Evolutionary conservation across 2,113 vertebrate species (phyloP).

Genomic region (Gambusia affinis): DNA sequence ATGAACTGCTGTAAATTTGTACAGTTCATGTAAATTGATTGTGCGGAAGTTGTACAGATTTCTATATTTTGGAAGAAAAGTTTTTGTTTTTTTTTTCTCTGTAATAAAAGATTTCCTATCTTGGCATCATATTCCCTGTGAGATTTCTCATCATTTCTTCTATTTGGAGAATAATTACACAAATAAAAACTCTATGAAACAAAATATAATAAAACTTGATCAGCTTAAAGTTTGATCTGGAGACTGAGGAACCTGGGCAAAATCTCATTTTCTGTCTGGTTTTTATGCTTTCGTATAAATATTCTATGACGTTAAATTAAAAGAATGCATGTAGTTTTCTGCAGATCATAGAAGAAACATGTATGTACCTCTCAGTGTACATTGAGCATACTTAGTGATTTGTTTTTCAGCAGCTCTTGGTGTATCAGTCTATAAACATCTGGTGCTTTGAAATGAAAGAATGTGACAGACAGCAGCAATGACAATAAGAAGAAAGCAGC

Average conservation of each 20-base stretch:
- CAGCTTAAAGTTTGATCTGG: background rate
- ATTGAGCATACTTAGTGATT: background rate
- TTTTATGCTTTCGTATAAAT: background rate
- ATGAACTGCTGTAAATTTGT: slow-evolving; percentile 99
- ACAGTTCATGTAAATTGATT: slow-evolving; percentile 99
- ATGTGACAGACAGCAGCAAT: slow-evolving; percentile 58
- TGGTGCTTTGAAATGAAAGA: slow-evolving; percentile 10
- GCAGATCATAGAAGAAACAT: too few species aligned
- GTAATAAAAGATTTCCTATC: slow-evolving; percentile 98
- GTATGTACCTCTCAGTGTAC: background rate
- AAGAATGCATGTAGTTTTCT: background rate
- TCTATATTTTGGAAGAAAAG: slow-evolving; percentile 99
- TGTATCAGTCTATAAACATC: background rate
- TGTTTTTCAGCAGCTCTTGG: background rate
- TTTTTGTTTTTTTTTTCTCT: slow-evolving; percentile 89
- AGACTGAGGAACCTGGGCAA: background rate
- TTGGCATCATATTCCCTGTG: slow-evolving; percentile 78
- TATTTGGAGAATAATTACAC: background rate
- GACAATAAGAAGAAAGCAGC: slow-evolving; percentile 46
- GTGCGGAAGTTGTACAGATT: slow-evolving; percentile 99
- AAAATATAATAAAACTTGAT: background rate
- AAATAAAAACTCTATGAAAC: background rate
- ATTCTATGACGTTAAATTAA: too few species aligned
- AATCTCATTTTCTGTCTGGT: background rate
- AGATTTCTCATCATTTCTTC: slow-evolving; percentile 62